Percentiles rank a stretch among this genome's conserved stretches.
These are phyloP conservation scores for Cheumatopsyche charites DNA, from an alignment of 1,140 invertebrate genomes.

Conservation along the genomic window DNA sequence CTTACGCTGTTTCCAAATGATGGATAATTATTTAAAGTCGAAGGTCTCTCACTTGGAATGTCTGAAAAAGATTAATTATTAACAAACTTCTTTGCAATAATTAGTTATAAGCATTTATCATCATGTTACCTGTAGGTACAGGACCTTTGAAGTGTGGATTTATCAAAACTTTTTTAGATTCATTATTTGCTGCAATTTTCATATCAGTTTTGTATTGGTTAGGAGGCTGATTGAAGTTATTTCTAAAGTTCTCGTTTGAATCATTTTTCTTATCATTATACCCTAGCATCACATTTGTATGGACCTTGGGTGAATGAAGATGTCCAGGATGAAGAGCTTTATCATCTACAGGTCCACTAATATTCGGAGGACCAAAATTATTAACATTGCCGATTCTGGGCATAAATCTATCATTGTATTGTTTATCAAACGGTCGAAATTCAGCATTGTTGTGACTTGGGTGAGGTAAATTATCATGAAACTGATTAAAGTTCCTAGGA, in stretches of 20 bases:
- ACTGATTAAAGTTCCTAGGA: constrained; percentile 5
- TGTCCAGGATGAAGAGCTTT: background rate
- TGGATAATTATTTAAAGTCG: background rate
- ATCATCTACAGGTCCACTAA: background rate
- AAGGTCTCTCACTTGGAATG: background rate
- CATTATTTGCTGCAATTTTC: background rate
- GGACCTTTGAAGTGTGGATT: constrained; percentile 46
- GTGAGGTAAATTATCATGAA: background rate
- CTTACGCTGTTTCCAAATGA: background rate
- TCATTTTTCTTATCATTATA: background rate
- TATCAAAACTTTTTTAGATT: constrained; percentile 44
- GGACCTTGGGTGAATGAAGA: background rate
- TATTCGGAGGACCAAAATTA: background rate
- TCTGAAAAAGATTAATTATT: background rate
- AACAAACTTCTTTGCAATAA: background rate
- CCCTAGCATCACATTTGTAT: background rate
- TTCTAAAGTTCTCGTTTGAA: background rate
- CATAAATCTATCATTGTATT: background rate
- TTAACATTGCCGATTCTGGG: background rate
- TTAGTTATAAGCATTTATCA: constrained; percentile 13
- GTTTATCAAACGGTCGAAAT: constrained; percentile 2
- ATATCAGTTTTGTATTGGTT: constrained; percentile 7
- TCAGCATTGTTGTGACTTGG: background rate
- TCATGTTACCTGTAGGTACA: constrained; percentile 31
- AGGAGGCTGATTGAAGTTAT: background rate